Evolutionary conservation across 35 echinoderm and acorn worm species (phyloP).

Genomic region (Apostichopus japonicus): DNA sequence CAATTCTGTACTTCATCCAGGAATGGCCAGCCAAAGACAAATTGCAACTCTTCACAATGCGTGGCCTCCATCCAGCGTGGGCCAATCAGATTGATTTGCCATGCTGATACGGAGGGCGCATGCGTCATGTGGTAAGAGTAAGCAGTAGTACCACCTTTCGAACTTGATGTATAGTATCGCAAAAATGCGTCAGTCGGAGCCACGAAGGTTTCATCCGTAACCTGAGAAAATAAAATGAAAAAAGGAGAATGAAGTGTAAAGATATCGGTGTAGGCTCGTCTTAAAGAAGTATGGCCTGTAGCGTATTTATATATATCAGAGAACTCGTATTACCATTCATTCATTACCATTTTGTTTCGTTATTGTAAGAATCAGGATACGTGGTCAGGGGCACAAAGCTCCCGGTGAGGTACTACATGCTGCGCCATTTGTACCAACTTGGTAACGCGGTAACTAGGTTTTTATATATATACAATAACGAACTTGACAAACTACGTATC

Average conservation of each 20-base stretch:
- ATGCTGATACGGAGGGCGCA: constrained; percentile 15
- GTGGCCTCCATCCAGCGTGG: constrained; percentile 74
- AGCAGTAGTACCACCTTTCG: not conserved
- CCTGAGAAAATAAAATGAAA: not conserved
- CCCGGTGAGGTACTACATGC: not conserved
- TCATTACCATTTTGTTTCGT: too few species aligned
- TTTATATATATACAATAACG: too few species aligned
- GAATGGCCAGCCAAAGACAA: constrained; percentile 74
- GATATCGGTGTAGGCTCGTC: too few species aligned
- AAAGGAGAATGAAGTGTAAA: not conserved
- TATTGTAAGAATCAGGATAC: too few species aligned
- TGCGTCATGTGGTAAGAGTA: constrained; percentile 29
- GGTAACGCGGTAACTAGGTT: too few species aligned
- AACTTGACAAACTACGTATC: too few species aligned
- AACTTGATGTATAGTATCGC: constrained; percentile 38
- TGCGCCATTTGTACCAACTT: not conserved
- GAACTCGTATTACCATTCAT: too few species aligned
- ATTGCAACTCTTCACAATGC: constrained; percentile 76
- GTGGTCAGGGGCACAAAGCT: not conserved
- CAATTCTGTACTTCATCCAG: constrained; percentile 17
- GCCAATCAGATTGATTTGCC: constrained; percentile 47
- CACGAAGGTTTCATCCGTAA: constrained; percentile 65
- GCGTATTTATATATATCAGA: too few species aligned
- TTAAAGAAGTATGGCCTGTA: too few species aligned
- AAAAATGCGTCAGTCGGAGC: constrained; percentile 56